phyloP scores from a whole-genome alignment of 2,888 invertebrate genomes.

The Ornithoptera alexandrae region DNA sequence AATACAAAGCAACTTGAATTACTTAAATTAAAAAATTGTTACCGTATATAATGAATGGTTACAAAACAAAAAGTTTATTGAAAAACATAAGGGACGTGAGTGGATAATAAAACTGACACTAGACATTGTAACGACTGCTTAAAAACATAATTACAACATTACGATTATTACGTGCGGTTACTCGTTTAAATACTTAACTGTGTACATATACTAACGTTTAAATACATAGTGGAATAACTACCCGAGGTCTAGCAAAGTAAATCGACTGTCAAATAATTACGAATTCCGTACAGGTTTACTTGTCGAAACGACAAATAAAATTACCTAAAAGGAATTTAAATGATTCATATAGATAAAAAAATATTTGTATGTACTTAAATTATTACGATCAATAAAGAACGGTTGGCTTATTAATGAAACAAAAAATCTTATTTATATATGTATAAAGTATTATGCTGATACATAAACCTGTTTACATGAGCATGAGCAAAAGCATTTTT shows the following conservation, averaged over 20 bases:
- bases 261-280: background rate
- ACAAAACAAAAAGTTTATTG: conserved; percentile 4
- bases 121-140: conserved; percentile 2
- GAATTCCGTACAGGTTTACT: no score
- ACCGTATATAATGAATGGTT: background rate
- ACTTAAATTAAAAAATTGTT: background rate
- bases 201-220: background rate
- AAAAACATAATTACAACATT: conserved; percentile 6
- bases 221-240: background rate
- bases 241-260: background rate
- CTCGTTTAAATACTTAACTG: background rate
- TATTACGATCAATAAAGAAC: no score
- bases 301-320: no score
- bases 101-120: background rate
- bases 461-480: background rate
- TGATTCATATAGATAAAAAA: no score
- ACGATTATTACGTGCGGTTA: conserved; percentile 10
- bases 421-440: no score
- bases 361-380: no score
- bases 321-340: no score
- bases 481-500: background rate
- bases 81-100: conserved; percentile 14
- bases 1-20: background rate
- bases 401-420: no score
- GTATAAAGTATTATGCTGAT: no score